Conservation (phyloP, 2,888 invertebrate genomes). For the Cartodere bifasciata region DNA sequence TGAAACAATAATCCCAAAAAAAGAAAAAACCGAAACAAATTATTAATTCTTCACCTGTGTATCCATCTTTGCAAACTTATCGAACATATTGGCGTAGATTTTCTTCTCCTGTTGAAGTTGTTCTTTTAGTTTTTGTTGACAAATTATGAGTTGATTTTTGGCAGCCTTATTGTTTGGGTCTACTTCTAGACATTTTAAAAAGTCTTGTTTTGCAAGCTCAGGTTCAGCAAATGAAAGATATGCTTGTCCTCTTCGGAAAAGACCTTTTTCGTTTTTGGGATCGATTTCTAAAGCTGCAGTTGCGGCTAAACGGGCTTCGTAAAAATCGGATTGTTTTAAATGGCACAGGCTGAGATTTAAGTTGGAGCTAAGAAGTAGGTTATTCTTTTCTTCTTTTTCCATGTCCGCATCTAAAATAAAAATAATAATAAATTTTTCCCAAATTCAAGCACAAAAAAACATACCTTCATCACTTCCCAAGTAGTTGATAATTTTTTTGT, state of each 20-base stretch:
- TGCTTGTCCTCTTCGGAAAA: conserved; percentile 81
- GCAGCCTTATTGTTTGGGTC: conserved; percentile 89
- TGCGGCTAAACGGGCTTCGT: conserved; percentile 62
- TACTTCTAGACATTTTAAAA: conserved; percentile 57
- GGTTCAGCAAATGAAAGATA: conserved; percentile 62
- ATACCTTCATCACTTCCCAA: conserved; percentile 45
- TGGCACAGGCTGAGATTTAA: conserved; percentile 75
- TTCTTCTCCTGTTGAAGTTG: conserved; percentile 71
- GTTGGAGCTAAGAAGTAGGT: conserved; percentile 54
- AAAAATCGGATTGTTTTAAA: conserved; percentile 57
- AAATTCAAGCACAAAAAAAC: no score
- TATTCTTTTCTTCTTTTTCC: conserved; percentile 36
- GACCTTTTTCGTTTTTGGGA: conserved; percentile 70
- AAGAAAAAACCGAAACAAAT: conserved; percentile 6
- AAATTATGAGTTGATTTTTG: conserved; percentile 56
- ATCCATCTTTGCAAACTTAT: conserved; percentile 75
- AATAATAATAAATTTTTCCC: background rate
- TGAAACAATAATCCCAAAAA: conserved; percentile 1
- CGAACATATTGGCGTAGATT: conserved; percentile 90
- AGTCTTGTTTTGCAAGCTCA: conserved; percentile 64
- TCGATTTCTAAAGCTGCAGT: conserved; percentile 65
- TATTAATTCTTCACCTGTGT: conserved; percentile 44
- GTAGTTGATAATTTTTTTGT: conserved; percentile 59
- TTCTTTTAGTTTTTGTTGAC: conserved; percentile 60
- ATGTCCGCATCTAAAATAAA: conserved; percentile 28